Conservation (phyloP, 1,140 invertebrate genomes). For the Drosophila nikananu region DNA sequence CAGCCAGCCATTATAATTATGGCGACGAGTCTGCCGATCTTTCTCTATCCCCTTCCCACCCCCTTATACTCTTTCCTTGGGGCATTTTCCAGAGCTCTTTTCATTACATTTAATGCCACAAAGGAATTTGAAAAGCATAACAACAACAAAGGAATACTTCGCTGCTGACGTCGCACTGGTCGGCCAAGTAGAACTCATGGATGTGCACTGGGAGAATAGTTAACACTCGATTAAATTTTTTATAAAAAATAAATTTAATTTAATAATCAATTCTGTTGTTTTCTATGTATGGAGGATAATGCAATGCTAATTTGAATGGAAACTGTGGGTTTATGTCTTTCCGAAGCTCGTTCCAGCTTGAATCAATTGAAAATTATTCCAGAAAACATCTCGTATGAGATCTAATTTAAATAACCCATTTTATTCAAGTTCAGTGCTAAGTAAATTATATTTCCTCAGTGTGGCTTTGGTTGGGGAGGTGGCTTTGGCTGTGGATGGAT, state of each 20-base stretch:
- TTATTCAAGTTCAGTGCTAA: neutral
- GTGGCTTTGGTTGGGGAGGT: conserved; percentile 22
- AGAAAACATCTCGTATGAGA: too few relatives aligned
- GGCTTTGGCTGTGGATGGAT: conserved; percentile 49
- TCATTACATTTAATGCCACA: conserved; percentile 83
- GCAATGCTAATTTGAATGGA: neutral
- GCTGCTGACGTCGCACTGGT: conserved; percentile 49
- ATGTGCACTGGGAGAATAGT: conserved; percentile 13
- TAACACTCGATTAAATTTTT: neutral
- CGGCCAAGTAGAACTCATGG: conserved; percentile 52
- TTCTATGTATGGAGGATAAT: neutral
- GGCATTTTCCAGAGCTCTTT: conserved; percentile 76
- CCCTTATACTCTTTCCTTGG: conserved; percentile 33
- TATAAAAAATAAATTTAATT: too few relatives aligned
- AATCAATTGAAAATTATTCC: neutral
- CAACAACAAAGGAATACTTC: conserved; percentile 63
- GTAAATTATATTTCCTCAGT: conserved; percentile 5
- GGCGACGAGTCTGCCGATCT: conserved; percentile 55
- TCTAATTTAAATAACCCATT: neutral
- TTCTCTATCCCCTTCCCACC: neutral
- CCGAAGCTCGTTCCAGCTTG: neutral
- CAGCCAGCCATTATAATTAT: conserved; percentile 75
- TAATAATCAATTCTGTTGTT: neutral
- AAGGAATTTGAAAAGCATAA: conserved; percentile 82
- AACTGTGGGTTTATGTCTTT: neutral